phyloP scores from a whole-genome alignment of 2,113 vertebrate species.

The Climacteris rufus region DNA sequence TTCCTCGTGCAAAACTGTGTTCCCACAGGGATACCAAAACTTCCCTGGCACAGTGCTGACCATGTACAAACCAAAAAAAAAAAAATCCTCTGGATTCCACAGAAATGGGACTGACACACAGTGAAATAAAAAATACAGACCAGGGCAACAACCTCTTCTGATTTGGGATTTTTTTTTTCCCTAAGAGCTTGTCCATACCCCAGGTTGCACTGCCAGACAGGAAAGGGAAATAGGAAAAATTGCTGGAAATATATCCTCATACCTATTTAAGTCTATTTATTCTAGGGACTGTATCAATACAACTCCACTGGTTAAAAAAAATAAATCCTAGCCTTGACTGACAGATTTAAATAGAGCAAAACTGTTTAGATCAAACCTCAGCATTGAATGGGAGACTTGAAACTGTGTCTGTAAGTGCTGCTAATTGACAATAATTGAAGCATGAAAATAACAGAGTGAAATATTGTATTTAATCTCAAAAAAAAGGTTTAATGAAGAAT shows the following conservation, averaged over 20 bases:
- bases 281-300: neutral
- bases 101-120: neutral
- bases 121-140: neutral
- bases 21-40: neutral
- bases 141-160: neutral
- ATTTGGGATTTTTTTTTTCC: neutral
- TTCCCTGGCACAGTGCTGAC: neutral
- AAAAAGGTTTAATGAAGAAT: neutral
- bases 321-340: neutral
- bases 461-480: neutral
- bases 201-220: neutral
- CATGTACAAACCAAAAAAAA: neutral
- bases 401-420: neutral
- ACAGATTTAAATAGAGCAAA: slow-evolving; percentile 20
- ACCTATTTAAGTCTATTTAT: neutral
- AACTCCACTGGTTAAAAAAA: neutral
- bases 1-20: neutral
- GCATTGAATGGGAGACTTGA: neutral
- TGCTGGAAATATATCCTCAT: neutral
- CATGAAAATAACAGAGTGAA: neutral
- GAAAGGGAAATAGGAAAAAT: slow-evolving; percentile 27
- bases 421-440: slow-evolving; percentile 19
- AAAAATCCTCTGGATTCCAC: neutral
- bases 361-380: neutral
- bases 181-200: neutral